Percentiles rank a stretch among this genome's conserved stretches.
Evolutionary conservation across 2,888 invertebrate species (phyloP).

Genomic region (Dione juno): DNA sequence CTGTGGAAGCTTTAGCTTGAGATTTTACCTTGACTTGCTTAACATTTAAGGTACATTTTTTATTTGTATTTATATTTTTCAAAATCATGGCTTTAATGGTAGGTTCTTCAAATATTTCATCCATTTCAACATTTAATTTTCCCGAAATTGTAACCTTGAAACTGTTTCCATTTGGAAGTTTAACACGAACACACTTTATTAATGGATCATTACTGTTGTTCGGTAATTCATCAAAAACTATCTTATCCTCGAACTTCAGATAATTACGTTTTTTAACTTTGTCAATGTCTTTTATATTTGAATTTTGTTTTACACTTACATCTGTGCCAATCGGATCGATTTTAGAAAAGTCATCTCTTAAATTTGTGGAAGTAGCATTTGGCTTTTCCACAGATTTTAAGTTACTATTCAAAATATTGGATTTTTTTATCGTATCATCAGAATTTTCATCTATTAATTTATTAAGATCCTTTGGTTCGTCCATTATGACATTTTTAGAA

Average conservation of each 20-base stretch:
- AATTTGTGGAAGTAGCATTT: neutral
- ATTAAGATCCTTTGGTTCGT: neutral
- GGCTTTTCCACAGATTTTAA: neutral
- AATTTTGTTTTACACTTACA: neutral
- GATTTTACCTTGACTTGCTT: slow-evolving; percentile 54
- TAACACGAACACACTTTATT: slow-evolving; percentile 61
- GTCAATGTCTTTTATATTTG: neutral
- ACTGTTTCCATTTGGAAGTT: slow-evolving; percentile 62
- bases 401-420: slow-evolving; percentile 1
- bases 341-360: neutral
- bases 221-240: slow-evolving; percentile 58
- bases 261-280: neutral
- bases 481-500: neutral
- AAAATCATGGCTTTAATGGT: slow-evolving; percentile 58
- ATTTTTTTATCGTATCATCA: neutral
- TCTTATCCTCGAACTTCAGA: slow-evolving; percentile 35
- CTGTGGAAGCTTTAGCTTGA: slow-evolving; percentile 47
- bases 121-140: slow-evolving; percentile 56
- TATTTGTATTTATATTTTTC: slow-evolving; percentile 53
- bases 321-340: neutral
- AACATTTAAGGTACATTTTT: slow-evolving; percentile 63
- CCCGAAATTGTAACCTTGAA: slow-evolving; percentile 69
- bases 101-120: slow-evolving; percentile 62
- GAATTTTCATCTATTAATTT: neutral
- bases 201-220: slow-evolving; percentile 48